These are phyloP conservation scores for Catostomus latipinnis DNA, from an alignment of 2,797 vertebrate genomes.

Conservation along the genomic window DNA sequence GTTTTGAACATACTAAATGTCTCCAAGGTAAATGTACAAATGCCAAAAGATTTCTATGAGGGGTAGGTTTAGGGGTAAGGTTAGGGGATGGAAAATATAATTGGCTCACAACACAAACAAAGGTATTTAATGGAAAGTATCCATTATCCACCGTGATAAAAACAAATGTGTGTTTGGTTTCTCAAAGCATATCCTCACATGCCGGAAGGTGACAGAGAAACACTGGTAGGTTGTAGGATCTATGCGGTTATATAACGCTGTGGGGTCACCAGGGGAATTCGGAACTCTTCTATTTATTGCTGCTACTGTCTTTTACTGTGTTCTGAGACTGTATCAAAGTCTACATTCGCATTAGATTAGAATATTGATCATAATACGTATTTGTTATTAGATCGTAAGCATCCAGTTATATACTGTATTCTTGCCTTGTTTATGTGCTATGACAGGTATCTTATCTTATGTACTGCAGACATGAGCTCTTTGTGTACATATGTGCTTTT, in stretches of 20 bases:
- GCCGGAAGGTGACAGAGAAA: conserved; percentile 28
- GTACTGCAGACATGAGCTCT: conserved; percentile 29
- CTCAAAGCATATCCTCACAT: conserved; percentile 20
- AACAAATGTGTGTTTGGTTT: not conserved
- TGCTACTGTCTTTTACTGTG: not conserved
- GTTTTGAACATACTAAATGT: not conserved
- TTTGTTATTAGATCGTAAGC: not conserved
- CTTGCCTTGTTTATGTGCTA: not conserved
- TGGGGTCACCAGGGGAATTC: conserved; percentile 35
- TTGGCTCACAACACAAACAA: no score
- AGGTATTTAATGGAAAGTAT: no score
- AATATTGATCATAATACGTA: not conserved
- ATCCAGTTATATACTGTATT: not conserved
- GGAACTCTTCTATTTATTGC: not conserved
- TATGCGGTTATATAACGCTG: conserved; percentile 11
- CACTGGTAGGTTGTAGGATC: conserved; percentile 15
- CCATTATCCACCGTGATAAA: no score
- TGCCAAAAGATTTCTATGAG: no score
- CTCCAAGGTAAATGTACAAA: no score
- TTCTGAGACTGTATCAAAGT: not conserved
- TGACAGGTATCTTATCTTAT: conserved; percentile 10
- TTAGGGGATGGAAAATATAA: no score
- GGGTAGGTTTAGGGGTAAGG: no score
- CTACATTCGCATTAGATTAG: not conserved
- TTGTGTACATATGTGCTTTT: conserved; percentile 35